Base-by-base conservation (phyloP, 2,888 invertebrate genomes). In the Acronicta psi region DNA sequence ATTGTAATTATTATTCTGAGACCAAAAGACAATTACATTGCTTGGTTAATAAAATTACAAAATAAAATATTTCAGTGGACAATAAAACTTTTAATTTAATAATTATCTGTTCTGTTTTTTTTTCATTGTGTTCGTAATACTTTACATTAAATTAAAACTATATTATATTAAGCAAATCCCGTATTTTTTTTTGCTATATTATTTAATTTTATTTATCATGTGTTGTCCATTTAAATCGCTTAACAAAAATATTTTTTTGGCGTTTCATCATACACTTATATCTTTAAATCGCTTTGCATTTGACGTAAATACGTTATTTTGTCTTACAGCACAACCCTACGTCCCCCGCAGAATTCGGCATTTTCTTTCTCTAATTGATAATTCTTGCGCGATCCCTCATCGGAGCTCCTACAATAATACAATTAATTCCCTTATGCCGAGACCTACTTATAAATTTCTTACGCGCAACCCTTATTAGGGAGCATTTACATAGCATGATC, bases 301-400 rank as follows among this genome's bases (percentile, higher is more conserved):
- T 17, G 14, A 50, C 36, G 40, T n/a, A 37, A 4, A 14, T 8
- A 31, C 45, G 58, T 23, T 36, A 38, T 40, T 50, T 45, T 36
- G 17, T 20, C 3, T 25, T 9, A 10, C n/a, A 38, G 40, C 54
- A 54, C 79, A 79, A 23, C 79, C 77, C 81, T 79, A 63, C 62
- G 46, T 55, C 67, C 71, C 62, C 59, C 49, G 46, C 57, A 36
- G 56, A 59, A 64, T 75, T 79, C 75, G 80, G 79, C 83, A 69
- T 86, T 87, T 86, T 89, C 89, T 92, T 92, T 90, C 87, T 90
- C 91, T 91, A 93, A 93, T 93, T 93, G 93, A 92, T 92, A 92
- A 94, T 93, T 93, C 92, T 91, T 91, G 88, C 89, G 87, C 89
- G 86, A 89, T 91, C 90, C 90, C 91, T 90, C 90, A 89, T 89